These are phyloP conservation scores for Cerceris rybyensis DNA, from an alignment of 2,888 invertebrate genomes.

Conservation along the genomic window DNA sequence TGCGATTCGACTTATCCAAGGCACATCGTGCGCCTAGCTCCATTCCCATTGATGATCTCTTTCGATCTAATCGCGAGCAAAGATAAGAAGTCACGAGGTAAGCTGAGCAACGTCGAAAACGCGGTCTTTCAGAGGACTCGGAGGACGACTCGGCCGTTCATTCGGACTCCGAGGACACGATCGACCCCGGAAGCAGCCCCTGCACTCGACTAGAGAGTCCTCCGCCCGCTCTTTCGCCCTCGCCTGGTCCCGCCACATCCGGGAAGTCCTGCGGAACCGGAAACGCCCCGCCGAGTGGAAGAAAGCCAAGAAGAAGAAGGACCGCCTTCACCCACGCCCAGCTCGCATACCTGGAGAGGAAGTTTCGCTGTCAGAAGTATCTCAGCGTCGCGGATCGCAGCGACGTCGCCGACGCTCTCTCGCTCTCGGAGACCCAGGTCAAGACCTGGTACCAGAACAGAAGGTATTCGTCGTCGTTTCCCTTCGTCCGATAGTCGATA, in stretches of 20 bases:
- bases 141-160: slow-evolving; percentile 80
- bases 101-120: too few relatives aligned
- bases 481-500: neutral
- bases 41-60: too few relatives aligned
- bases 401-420: slow-evolving; percentile 95
- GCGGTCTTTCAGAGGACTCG: slow-evolving; percentile 74
- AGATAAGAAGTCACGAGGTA: too few relatives aligned
- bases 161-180: slow-evolving; percentile 80
- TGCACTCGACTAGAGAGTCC: slow-evolving; percentile 77
- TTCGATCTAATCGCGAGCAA: too few relatives aligned
- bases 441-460: slow-evolving; percentile 98
- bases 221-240: slow-evolving; percentile 72
- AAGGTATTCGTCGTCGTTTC: slow-evolving; percentile 83
- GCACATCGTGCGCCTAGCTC: too few relatives aligned
- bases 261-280: slow-evolving; percentile 59
- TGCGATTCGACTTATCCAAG: too few relatives aligned
- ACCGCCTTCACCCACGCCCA: slow-evolving; percentile 98
- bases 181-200: slow-evolving; percentile 80
- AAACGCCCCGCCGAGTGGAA: slow-evolving; percentile 83
- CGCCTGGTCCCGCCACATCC: slow-evolving; percentile 71
- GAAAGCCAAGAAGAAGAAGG: slow-evolving; percentile 92
- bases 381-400: slow-evolving; percentile 96
- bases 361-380: slow-evolving; percentile 97
- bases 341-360: slow-evolving; percentile 94
- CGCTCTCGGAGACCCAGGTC: slow-evolving; percentile 95